These are phyloP conservation scores for Trichechus manatus DNA, from an alignment of 2,113 vertebrate genomes.

Conservation along the genomic window DNA sequence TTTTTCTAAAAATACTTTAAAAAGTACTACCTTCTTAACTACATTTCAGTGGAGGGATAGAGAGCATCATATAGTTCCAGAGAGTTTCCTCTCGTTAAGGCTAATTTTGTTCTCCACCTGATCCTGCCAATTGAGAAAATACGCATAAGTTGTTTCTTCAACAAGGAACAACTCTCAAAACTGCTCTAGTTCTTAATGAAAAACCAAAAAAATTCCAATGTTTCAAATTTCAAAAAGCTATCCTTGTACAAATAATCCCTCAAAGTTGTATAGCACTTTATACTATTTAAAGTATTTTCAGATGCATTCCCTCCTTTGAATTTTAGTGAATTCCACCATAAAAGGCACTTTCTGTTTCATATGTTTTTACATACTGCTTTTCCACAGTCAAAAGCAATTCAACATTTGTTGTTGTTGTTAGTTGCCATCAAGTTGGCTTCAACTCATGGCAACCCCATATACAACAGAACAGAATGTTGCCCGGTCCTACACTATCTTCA, in stretches of 20 bases:
- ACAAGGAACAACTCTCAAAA: conserved; percentile 19
- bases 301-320: not conserved
- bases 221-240: conserved; percentile 18
- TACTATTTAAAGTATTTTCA: conserved; percentile 31
- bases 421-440: not conserved
- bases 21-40: conserved; percentile 4
- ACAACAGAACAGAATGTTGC: not conserved
- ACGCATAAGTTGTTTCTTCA: conserved; percentile 49
- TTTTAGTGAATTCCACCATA: conserved; percentile 42
- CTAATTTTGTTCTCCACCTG: conserved; percentile 62
- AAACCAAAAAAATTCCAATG: not conserved
- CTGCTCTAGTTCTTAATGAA: conserved; percentile 9
- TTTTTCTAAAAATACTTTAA: conserved; percentile 58
- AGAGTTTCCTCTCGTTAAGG: conserved; percentile 35
- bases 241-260: not conserved
- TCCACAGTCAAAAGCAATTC: not conserved
- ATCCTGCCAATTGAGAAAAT: conserved; percentile 57
- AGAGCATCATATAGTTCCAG: not conserved
- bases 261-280: not conserved
- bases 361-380: conserved; percentile 11
- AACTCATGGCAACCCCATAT: not conserved
- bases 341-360: not conserved
- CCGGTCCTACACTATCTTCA: not conserved
- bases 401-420: not conserved
- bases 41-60: not conserved